phyloP scores from a whole-genome alignment of 2,888 invertebrate genomes.

The Tachina fera region DNA sequence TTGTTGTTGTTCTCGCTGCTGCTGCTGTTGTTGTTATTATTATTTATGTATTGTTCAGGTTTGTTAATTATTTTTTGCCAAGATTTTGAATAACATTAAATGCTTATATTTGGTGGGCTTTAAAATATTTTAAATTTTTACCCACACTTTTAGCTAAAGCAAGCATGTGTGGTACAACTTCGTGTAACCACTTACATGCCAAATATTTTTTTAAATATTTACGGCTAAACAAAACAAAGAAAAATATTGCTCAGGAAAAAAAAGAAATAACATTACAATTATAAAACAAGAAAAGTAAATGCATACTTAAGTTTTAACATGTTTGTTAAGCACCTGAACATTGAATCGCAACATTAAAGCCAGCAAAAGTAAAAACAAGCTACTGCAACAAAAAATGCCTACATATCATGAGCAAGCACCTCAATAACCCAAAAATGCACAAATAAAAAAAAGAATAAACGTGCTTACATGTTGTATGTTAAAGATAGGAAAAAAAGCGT shows the following conservation, averaged over 20 bases:
- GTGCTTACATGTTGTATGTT: not conserved
- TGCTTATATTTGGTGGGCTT: slow-evolving; percentile 20
- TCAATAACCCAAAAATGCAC: slow-evolving; percentile 9
- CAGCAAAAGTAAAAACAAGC: slow-evolving; percentile 23
- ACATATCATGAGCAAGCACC: slow-evolving; percentile 19
- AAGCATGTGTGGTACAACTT: not conserved
- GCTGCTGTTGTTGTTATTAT: slow-evolving; percentile 12
- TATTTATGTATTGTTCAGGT: slow-evolving; percentile 20
- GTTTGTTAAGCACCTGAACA: slow-evolving; percentile 68
- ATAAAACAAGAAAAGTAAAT: slow-evolving; percentile 49
- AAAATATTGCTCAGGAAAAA: slow-evolving; percentile 2
- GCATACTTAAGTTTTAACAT: slow-evolving; percentile 65
- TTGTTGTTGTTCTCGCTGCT: not conserved
- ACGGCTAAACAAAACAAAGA: slow-evolving; percentile 13
- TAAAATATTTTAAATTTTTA: slow-evolving; percentile 46
- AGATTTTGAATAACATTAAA: slow-evolving; percentile 9
- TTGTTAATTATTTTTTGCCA: slow-evolving; percentile 33
- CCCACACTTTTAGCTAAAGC: slow-evolving; percentile 38
- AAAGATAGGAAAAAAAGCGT: not conserved
- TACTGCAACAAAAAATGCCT: slow-evolving; percentile 31
- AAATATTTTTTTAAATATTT: slow-evolving; percentile 28
- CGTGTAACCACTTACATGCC: slow-evolving; percentile 1
- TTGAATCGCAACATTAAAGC: slow-evolving; percentile 41
- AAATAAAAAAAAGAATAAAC: slow-evolving; percentile 3
- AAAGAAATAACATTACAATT: not conserved